phyloP scores from a whole-genome alignment of 2,888 invertebrate genomes.

The Ochlodes sylvanus region DNA sequence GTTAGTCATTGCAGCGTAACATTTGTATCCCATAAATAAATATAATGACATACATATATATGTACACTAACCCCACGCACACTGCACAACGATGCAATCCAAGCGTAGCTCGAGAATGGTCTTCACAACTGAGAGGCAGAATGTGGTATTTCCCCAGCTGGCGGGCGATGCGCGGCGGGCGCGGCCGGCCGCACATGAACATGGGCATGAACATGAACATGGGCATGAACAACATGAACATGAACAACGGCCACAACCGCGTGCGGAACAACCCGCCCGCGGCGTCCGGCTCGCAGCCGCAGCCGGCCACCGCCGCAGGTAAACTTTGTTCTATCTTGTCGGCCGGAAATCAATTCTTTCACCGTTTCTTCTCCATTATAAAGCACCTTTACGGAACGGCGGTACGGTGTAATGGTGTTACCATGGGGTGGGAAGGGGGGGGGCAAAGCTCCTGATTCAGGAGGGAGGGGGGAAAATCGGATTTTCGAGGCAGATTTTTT shows the following conservation, averaged over 20 bases:
- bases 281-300: constrained; percentile 44
- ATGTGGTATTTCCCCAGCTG: constrained; percentile 73
- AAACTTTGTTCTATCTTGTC: not conserved
- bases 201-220: constrained; percentile 45
- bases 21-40: too few species aligned
- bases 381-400: too few species aligned
- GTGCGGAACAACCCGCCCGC: constrained; percentile 45
- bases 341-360: too few species aligned
- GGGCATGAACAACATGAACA: constrained; percentile 33
- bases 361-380: too few species aligned
- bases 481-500: too few species aligned
- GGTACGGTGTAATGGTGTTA: too few species aligned
- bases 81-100: not conserved
- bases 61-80: not conserved
- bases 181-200: constrained; percentile 53
- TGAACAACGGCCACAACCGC: constrained; percentile 40
- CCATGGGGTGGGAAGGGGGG: too few species aligned
- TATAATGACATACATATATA: too few species aligned
- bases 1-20: too few species aligned
- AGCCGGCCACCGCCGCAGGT: constrained; percentile 41
- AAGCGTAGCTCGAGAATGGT: constrained; percentile 13
- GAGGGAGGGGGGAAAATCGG: too few species aligned
- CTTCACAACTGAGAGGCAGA: constrained; percentile 48
- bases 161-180: constrained; percentile 72
- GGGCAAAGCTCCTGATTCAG: too few species aligned